Evolutionary conservation across 2,888 invertebrate species (phyloP).

Genomic region (Philereme vetulata): DNA sequence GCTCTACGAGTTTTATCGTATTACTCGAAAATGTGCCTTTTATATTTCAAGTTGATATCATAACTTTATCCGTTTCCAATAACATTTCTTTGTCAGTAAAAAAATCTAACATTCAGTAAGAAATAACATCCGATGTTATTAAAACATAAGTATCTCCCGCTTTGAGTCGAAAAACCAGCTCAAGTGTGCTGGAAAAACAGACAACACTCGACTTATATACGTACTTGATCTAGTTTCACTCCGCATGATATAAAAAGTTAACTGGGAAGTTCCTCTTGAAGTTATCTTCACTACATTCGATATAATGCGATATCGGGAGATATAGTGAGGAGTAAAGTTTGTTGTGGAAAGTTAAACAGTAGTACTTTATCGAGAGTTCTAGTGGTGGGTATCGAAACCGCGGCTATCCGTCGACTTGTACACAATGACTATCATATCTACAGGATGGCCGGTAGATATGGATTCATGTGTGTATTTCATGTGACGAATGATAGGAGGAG

Average conservation of each 20-base stretch:
- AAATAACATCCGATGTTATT: slow-evolving; percentile 1
- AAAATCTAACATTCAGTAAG: neutral
- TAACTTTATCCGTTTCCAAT: neutral
- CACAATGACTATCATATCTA: slow-evolving; percentile 39
- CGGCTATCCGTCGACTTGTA: slow-evolving; percentile 47
- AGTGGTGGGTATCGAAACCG: slow-evolving; percentile 47
- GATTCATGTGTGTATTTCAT: too few species aligned
- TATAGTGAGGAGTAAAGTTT: slow-evolving; percentile 58
- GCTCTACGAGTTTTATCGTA: slow-evolving; percentile 12
- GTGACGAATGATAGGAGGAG: too few species aligned
- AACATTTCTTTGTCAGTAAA: neutral
- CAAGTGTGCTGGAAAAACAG: slow-evolving; percentile 21
- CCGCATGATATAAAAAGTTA: slow-evolving; percentile 48
- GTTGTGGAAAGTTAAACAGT: slow-evolving; percentile 58
- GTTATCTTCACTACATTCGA: slow-evolving; percentile 52
- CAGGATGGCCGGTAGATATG: too few species aligned
- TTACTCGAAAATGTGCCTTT: slow-evolving; percentile 3
- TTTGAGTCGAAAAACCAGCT: slow-evolving; percentile 2
- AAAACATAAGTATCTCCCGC: slow-evolving; percentile 2
- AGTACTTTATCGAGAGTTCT: slow-evolving; percentile 51
- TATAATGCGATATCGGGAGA: slow-evolving; percentile 57
- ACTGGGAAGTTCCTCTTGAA: slow-evolving; percentile 45
- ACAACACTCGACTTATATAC: slow-evolving; percentile 20
- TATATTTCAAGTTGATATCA: neutral
- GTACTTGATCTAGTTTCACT: slow-evolving; percentile 45